Percentiles rank a stretch among this genome's conserved stretches.
Conservation (phyloP, 2,888 invertebrate species). For the Oxycera nigricornis region DNA sequence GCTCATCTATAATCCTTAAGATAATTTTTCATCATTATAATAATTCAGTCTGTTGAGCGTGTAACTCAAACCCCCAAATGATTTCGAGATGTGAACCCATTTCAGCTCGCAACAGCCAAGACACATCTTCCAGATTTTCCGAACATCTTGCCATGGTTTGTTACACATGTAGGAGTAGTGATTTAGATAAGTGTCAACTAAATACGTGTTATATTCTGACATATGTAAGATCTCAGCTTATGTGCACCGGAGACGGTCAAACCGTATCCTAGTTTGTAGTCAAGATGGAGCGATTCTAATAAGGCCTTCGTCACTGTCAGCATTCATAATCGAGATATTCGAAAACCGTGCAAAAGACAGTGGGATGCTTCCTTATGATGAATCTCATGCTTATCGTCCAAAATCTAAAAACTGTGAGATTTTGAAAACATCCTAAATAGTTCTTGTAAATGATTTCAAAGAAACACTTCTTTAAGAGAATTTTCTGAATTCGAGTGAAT, state of each 20-base stretch:
- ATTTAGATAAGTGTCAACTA: constrained; percentile 2
- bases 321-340: constrained; percentile 7
- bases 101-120: neutral
- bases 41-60: constrained; percentile 31
- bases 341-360: no score
- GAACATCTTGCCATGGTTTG: neutral
- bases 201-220: neutral
- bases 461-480: no score
- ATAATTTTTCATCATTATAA: constrained; percentile 39
- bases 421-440: no score
- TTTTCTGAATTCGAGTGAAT: no score
- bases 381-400: no score
- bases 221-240: neutral
- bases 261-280: constrained; percentile 15
- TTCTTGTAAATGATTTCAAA: no score
- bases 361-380: no score
- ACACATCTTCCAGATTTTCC: constrained; percentile 22
- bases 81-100: constrained; percentile 18
- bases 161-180: neutral
- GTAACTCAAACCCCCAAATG: constrained; percentile 16
- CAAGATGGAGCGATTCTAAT: neutral
- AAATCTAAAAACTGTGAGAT: no score
- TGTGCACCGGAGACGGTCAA: neutral
- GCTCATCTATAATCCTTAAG: constrained; percentile 34
- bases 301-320: constrained; percentile 29